Evolutionary conservation across 1,140 invertebrate species (phyloP).

Genomic region (Adelges cooleyi): DNA sequence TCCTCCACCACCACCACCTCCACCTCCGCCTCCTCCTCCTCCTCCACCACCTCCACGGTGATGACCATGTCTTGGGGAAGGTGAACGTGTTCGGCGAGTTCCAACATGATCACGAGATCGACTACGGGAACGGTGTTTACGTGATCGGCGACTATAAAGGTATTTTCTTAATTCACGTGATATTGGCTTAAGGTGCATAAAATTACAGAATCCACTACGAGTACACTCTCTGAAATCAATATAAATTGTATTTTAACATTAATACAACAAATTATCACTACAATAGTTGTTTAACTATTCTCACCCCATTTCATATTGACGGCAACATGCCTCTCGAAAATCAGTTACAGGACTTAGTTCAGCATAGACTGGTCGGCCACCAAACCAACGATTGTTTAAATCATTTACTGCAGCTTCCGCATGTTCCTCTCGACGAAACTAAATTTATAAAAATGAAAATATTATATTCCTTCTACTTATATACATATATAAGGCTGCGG

Average conservation of each 20-base stretch:
- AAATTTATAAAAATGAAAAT: too few species aligned
- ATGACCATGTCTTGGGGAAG: constrained; percentile 24
- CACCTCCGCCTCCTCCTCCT: constrained; percentile 28
- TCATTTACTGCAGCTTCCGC: constrained; percentile 94
- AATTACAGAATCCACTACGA: constrained; percentile 96
- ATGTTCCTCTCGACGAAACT: constrained; percentile 96
- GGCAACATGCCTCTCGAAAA: constrained; percentile 96
- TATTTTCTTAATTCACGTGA: constrained; percentile 81
- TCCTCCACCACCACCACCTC: constrained; percentile 26
- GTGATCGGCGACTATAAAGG: constrained; percentile 47
- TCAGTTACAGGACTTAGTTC: constrained; percentile 97
- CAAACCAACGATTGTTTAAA: constrained; percentile 98
- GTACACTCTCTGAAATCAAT: constrained; percentile 68
- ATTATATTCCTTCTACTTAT: too few species aligned
- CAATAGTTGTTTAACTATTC: background rate
- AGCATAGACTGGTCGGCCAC: constrained; percentile 93
- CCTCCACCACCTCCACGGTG: constrained; percentile 27
- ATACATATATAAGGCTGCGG: too few species aligned
- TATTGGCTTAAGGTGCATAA: constrained; percentile 99
- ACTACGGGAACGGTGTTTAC: constrained; percentile 31
- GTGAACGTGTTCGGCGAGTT: constrained; percentile 33
- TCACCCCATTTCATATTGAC: constrained; percentile 97
- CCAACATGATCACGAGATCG: constrained; percentile 34
- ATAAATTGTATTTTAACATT: constrained; percentile 21
- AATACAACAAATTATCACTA: background rate